Evolutionary conservation across 1,140 invertebrate genomes (phyloP), one percentile per base, ranked within the genome.

Genomic region (Hypsibius dujardini): DNA sequence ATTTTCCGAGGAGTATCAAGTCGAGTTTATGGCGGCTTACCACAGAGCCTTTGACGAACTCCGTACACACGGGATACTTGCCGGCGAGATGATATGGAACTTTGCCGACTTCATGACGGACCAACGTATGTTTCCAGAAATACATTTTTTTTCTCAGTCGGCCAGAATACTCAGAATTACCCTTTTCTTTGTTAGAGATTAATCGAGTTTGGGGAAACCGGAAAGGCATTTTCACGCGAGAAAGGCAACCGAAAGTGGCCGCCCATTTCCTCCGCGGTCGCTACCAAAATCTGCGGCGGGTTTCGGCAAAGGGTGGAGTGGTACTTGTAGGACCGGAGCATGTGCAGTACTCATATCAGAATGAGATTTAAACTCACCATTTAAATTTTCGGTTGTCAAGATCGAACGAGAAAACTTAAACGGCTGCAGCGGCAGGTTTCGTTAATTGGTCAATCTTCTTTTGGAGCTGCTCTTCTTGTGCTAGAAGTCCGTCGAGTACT

Each of bases 1-100:
- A 47, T 97, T 92, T 87, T 90, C 90, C 1, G 93, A 96, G 81
- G 92, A 97, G 78, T 97, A 90, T 77, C 94, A 97, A 80, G 84
- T 86, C 1, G 85, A 88, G 71, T 76, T 94, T 62, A 83, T 95
- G 76, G 85, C 87, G 0, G 84, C 87, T 75, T 90, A 95, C 77
- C 95, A 95, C 76, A 85, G 87, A 77, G 90, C 90, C 0, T 96
- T 97, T 78, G 93, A 97, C 79, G 78, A 79, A 47, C 77, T 95
- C n/a, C 83, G 89, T 72, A 78, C 79, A 1, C 81, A 85, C 74
- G 86, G 87, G 2, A 92, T 87, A 79, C 91, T 97, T 74, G 86
- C 92, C 69, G 94, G 94, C 2, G 94, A 97, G 82, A 93, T 95
- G 82, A 90, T 97, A 60, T 98, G 95, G 95, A 97, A 96, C 79